Evolutionary conservation across 1,140 invertebrate genomes (phyloP), one percentile per base, ranked within the genome.

Genomic region (Diorhabda sublineata): DNA sequence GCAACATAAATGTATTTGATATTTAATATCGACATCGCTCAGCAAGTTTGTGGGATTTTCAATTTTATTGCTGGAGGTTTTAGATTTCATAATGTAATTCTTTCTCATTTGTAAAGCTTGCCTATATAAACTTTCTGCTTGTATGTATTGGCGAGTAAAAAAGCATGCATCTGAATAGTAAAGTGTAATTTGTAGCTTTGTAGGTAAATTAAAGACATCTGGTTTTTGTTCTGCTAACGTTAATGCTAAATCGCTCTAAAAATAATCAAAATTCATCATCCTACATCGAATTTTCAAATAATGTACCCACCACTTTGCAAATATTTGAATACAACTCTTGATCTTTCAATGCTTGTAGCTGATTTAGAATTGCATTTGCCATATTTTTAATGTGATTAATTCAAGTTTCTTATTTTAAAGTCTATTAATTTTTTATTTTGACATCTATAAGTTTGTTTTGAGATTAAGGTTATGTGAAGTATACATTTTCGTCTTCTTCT

Each of bases 1-100:
- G 73, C 88, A 84, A 81, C 92, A 93, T 41, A 87, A 76, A 79
- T 92, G 86, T 57, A 92, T 86, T 78, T 91, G 88, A 77, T 88
- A 93, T 78, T 92, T 92, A n/a, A 93, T 87, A 73, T 92, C 91
- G 85, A 85, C 82, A 78, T 87, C 87, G n/a, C 84, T 84, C 60
- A 82, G 76, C 26, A 85, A 66, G 72, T 87, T 85, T 65, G 74
- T 75, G 3, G 70, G 73, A 60, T 67, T 75, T 42, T 77, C 76
- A 52, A 71, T 45, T 72, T 77, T 77, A 58, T 67, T 73, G 60
- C 74, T 75, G n/a, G 67, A 43, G 64, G 69, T 74, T 67, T 80
- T 83, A 74, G 85, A 87, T 68, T 79, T 85, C 77, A 91, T 91
- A 5, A 88, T 77, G 44, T 91, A 80, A 60, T 86, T 86, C 81